Base-by-base conservation (phyloP, 2,113 vertebrate genomes). In the Chitala chitala region DNA sequence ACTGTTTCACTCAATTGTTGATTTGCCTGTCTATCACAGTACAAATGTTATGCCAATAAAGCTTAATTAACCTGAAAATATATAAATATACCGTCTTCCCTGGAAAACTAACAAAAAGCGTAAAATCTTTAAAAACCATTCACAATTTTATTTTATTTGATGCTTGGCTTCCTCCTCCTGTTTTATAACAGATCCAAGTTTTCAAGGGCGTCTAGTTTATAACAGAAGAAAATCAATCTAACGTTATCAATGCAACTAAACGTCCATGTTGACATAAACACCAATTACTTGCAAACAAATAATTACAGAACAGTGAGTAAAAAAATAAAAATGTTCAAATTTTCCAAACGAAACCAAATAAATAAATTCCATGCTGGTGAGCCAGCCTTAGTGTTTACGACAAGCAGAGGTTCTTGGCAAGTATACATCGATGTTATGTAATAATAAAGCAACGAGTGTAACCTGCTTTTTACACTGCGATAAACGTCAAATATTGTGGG, bases 401-500 rank as follows among this genome's bases (percentile, higher is more conserved):
- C 26, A 51, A 20, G 54, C 15, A 56, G 13, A 31, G 68, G 22
- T 50, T 31, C 72, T 50, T 63, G 72, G 72, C 46, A 73, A 33
- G 56, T 48, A 46, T 12, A 15, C 33, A 29, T 70, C 44, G 26
- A 9, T 51, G 46, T 73, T 73, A 73, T 15, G 72, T 64, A 73
- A 73, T 38, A 38, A 46, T 9, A 31, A 7, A 51, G 68, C 46
- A 70, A 70, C 29, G 22, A 70, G 68, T 29, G 58, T 73, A 73
- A 73, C 58, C 26, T 64, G 54, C 38, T 72, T 72, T 46, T 20
- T 58, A 29, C 44, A 51, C 58, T 4, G 29, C 51, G 72, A 10
- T 36, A 51, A 61, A 53, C 48, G 20, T 36, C 68, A 33, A 53
- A 22, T n/a, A 29, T 51, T 70, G 15, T 13, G 3, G 38, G 36